phyloP scores from a whole-genome alignment of 2,113 vertebrate genomes.

The Zosterops lateralis region DNA sequence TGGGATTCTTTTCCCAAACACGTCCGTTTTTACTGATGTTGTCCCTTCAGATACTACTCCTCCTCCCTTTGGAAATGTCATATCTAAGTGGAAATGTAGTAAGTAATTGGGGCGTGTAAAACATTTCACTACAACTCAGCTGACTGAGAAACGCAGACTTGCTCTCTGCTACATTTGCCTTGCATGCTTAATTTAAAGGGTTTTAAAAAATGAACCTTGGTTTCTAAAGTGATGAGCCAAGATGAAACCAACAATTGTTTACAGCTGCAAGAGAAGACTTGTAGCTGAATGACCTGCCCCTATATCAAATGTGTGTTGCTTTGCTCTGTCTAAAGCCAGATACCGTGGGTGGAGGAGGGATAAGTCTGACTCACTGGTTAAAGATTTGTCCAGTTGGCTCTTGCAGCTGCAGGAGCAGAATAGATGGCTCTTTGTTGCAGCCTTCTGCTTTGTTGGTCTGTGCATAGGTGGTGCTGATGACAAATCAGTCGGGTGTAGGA shows the following conservation, averaged over 20 bases:
- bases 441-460: background rate
- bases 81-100: constrained; percentile 29
- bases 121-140: constrained; percentile 42
- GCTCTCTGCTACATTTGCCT: background rate
- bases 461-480: constrained; percentile 21
- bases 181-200: background rate
- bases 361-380: constrained; percentile 36
- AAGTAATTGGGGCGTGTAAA: constrained; percentile 62
- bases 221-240: background rate
- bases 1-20: background rate
- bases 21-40: background rate
- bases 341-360: background rate
- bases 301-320: background rate
- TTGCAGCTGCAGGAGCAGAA: constrained; percentile 23
- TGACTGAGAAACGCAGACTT: constrained; percentile 33
- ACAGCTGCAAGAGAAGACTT: background rate
- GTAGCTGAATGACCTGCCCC: background rate
- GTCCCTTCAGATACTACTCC: constrained; percentile 9
- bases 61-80: constrained; percentile 20
- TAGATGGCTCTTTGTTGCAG: constrained; percentile 18
- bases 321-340: background rate
- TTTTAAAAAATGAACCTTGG: background rate
- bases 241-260: background rate
- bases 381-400: constrained; percentile 31
- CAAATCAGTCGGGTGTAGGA: background rate